Evolutionary conservation across 2,797 vertebrate species (phyloP).

Genomic region (Dallia pectoralis): DNA sequence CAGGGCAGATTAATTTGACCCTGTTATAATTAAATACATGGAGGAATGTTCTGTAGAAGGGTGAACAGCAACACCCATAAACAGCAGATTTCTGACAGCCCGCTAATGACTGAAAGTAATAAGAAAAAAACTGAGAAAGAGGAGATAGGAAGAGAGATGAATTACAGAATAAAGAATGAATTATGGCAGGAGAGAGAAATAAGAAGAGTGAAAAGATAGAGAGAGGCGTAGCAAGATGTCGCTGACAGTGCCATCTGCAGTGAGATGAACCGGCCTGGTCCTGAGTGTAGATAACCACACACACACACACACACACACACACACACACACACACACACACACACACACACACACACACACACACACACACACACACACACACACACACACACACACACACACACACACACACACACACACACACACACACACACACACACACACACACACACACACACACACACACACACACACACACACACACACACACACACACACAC

Average conservation of each 20-base stretch:
- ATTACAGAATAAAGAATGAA: background rate
- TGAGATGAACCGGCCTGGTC: slow-evolving; percentile 31
- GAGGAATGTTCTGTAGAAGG: slow-evolving; percentile 11
- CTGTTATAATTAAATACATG: slow-evolving; percentile 5
- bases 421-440: background rate
- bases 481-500: background rate
- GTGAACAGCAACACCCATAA: background rate
- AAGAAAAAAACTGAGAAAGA: background rate
- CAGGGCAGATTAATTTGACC: slow-evolving; percentile 22
- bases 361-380: background rate
- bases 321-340: background rate
- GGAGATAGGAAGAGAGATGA: background rate
- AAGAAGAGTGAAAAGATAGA: background rate
- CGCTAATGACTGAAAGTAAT: background rate
- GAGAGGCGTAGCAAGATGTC: background rate
- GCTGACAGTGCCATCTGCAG: slow-evolving; percentile 13
- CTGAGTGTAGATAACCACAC: background rate
- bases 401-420: background rate
- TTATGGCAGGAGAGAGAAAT: background rate
- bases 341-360: background rate
- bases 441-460: background rate
- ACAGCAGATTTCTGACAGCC: background rate
- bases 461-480: background rate
- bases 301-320: background rate
- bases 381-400: background rate